Percentiles rank a stretch among this genome's conserved stretches.
phyloP scores from a whole-genome alignment of 2,888 invertebrate genomes.

The Mermis nigrescens region DNA sequence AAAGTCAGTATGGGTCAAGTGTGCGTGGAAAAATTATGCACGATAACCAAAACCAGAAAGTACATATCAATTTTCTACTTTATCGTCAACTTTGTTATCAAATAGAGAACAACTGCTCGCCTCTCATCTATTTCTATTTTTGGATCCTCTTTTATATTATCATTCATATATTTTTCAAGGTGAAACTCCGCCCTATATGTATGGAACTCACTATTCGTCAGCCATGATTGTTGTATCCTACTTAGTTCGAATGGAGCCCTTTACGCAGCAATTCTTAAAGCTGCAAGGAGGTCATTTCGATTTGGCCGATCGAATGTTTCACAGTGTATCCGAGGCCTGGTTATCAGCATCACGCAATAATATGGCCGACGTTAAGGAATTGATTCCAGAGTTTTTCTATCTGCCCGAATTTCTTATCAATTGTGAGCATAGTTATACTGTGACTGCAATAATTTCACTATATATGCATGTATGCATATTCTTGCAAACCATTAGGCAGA shows the following conservation, averaged over 20 bases:
- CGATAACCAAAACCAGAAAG: too few relatives aligned
- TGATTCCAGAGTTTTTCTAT: conserved; percentile 97
- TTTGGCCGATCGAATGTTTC: conserved; percentile 96
- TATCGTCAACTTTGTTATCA: too few relatives aligned
- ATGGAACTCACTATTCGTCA: conserved; percentile 94
- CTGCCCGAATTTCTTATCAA: conserved; percentile 82
- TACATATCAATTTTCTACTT: too few relatives aligned
- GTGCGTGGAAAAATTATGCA: too few relatives aligned
- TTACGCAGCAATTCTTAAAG: conserved; percentile 87
- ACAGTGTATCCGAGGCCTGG: conserved; percentile 91
- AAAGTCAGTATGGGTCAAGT: too few relatives aligned
- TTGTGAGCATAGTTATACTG: too few relatives aligned
- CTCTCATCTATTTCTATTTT: neutral
- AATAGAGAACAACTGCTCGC: neutral
- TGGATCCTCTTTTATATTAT: too few relatives aligned
- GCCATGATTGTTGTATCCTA: conserved; percentile 99
- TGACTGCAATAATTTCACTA: too few relatives aligned
- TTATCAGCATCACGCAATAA: conserved; percentile 87
- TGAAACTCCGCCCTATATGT: conserved; percentile 96
- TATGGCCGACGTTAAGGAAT: conserved; percentile 97
- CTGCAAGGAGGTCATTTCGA: conserved; percentile 98
- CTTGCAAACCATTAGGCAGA: too few relatives aligned
- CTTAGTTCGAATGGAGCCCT: conserved; percentile 87
- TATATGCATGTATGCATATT: too few relatives aligned
- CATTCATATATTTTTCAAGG: conserved; percentile 40